Conservation (phyloP, 1,140 invertebrate genomes). For the Solen grandis region DNA sequence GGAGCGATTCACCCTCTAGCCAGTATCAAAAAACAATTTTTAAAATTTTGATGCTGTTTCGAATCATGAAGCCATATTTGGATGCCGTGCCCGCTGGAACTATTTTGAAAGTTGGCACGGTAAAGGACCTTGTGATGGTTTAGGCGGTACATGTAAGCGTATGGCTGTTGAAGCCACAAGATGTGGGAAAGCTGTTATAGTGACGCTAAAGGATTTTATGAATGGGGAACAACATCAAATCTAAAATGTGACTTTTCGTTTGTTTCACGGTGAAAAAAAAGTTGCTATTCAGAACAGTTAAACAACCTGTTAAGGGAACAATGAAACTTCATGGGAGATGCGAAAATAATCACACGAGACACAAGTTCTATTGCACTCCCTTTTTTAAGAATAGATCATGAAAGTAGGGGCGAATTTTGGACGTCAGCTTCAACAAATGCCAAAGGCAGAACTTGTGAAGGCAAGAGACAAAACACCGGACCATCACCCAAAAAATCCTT, state of each 20-base stretch:
- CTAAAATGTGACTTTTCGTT: neutral
- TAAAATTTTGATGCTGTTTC: conserved; percentile 33
- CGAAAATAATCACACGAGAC: neutral
- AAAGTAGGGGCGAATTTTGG: no score
- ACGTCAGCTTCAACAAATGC: no score
- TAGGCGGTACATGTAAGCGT: conserved; percentile 35
- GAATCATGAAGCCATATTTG: conserved; percentile 7
- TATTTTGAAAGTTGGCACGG: conserved; percentile 53
- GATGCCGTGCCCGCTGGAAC: conserved; percentile 22
- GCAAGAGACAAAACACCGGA: no score
- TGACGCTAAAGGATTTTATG: conserved; percentile 40
- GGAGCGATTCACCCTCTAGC: conserved; percentile 45
- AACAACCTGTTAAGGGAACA: conserved; percentile 30
- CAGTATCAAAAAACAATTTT: conserved; percentile 53
- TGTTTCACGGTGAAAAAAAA: neutral
- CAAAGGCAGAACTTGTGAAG: no score
- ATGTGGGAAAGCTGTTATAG: conserved; percentile 27
- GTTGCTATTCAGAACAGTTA: neutral
- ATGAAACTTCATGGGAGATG: conserved; percentile 45
- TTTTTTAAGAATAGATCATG: no score
- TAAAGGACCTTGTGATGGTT: conserved; percentile 48
- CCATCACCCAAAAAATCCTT: no score
- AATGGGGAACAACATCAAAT: neutral
- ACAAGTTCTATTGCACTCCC: conserved; percentile 5
- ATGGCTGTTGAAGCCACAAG: conserved; percentile 35